Base-by-base conservation (phyloP, 2,888 invertebrate genomes). In the Archaeoteleia sp. region DNA sequence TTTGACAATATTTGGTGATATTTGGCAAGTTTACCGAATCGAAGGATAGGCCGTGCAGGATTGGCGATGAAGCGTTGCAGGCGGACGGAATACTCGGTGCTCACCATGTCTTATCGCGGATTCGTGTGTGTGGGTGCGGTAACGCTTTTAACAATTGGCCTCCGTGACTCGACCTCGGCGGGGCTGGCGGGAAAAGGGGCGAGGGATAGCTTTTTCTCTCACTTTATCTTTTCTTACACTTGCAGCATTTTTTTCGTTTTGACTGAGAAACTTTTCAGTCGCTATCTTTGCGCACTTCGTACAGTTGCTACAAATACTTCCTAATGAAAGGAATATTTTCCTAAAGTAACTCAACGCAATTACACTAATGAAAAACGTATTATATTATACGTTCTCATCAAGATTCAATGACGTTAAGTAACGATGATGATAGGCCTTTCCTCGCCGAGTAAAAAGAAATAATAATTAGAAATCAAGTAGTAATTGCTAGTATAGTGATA, bases 121-220 rank as follows among this genome's bases (percentile, higher is more conserved):
- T 73, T 70, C 75, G 76, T 77, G 71, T 73, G 74, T 73, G 73
- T 73, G 71, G 66, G 75, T 77, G 77, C 78, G 74, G 77, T 74
- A 68, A 68, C 76, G 74, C 73, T 74, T 77, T 75, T 76, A 76
- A 76, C 75, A 75, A 77, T 79, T 78, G 79, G 79, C 80, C 82
- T 82, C 84, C 80, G 78, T 81, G 85, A 84, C 84, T 84, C 83
- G 85, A 83, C 82, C 85, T 85, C 85, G 81, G 82, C 84, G 84
- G 85, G 84, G 85, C 85, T 85, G 85, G 85, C 84, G 85, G 84
- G 82, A 76, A 79, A 75, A 77, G 80, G 79, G 75, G 67, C 67
- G 61, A 58, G 70, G 71, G 66, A 61, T 57, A 46, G 62, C 66
- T 67, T 68, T 73, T 67, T 30, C 15, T 46, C 17, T 46, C 66